Evolutionary conservation across 2,113 vertebrate species (phyloP).

Genomic region (Cephalopterus ornatus): DNA sequence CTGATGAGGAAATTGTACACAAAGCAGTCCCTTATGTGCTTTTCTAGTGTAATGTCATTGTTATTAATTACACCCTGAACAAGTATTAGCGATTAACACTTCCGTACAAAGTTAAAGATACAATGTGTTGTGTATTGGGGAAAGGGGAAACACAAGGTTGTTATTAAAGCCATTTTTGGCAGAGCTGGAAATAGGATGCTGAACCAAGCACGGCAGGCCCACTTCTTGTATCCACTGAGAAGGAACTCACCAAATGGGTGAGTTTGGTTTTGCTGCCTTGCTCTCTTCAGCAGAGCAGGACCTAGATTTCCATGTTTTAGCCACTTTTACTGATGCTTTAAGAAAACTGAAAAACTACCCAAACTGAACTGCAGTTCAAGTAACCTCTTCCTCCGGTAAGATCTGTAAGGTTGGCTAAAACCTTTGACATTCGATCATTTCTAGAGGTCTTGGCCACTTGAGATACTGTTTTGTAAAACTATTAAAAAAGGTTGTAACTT

Average conservation of each 20-base stretch:
- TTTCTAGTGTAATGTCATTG: background rate
- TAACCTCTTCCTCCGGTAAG: background rate
- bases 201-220: background rate
- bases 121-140: background rate
- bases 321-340: background rate
- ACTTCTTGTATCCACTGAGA: background rate
- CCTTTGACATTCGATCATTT: background rate
- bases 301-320: background rate
- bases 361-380: background rate
- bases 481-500: background rate
- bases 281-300: background rate
- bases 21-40: background rate
- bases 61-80: background rate
- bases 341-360: background rate
- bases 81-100: background rate
- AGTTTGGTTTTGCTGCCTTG: background rate
- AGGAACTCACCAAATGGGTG: background rate
- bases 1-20: background rate
- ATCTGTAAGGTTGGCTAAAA: background rate
- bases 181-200: background rate
- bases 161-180: slow-evolving; percentile 18
- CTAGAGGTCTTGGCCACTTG: background rate
- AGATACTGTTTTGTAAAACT: background rate
- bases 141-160: background rate
- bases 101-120: background rate